Evolutionary conservation across 2,888 invertebrate species (phyloP), one percentile per base, ranked within the genome.

Genomic region (Iphiclides podalirius): DNA sequence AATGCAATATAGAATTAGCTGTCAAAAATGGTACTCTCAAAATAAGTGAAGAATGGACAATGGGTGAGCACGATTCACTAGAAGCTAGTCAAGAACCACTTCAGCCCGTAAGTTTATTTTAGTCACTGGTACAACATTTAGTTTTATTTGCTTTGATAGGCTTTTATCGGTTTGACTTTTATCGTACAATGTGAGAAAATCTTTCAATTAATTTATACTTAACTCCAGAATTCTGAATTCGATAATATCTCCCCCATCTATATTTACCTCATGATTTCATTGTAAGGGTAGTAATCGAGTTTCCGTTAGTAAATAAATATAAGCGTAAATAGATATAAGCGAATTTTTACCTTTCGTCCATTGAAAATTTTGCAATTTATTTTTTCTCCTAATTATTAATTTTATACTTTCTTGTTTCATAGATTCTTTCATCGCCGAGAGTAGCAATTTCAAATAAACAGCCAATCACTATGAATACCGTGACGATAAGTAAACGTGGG

Each of bases 401-500:
- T n/a, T n/a, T n/a, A n/a, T n/a, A n/a, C n/a, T 39, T 34, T 23
- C 50, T 35, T 55, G 52, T 48, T 47, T 34, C 1, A 2, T 43
- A 86, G 86, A 66, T 82, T 43, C 55, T 75, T 40, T 72, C 79
- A 31, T 76, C 83, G 9, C 72, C 77, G 8, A 69, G 72, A 54
- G 49, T 69, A 9, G 61, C 71, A 13, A 54, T 67, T 14, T 61
- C 75, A 38, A 79, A 70, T 63, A 82, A 81, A 55, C 72, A 63
- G 45, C 64, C 73, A 36, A 41, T 59, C 8, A 57, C 68, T 4
- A 66, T 77, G 50, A 75, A 75, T 17, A 75, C 69, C 16, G 66
- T 79, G 55, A 79, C 85, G 2, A 59, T 87, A 55, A 85, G 82
- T 63, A 84, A 85, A 65, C 68, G 88, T 67, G 86, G 85, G 55